Evolutionary conservation across 2,888 invertebrate genomes (phyloP).

Genomic region (Drosophila suboccidentalis): DNA sequence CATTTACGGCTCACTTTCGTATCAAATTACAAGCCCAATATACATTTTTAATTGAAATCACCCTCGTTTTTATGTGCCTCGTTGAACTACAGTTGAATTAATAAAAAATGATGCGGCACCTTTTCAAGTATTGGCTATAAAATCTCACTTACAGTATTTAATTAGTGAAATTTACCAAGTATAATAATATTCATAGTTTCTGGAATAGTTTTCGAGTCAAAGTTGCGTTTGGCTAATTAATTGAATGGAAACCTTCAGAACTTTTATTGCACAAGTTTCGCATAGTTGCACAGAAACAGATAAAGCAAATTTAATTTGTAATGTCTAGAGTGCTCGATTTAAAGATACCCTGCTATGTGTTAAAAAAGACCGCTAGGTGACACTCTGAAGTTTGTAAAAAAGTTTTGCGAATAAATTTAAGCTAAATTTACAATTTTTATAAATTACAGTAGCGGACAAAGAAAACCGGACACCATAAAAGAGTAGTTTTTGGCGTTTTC

Average conservation of each 20-base stretch:
- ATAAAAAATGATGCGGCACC: constrained; percentile 30
- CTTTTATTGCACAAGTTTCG: neutral
- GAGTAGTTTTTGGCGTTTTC: no score
- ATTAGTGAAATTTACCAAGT: neutral
- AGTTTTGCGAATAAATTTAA: no score
- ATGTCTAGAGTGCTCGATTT: neutral
- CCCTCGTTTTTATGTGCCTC: neutral
- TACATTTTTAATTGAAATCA: constrained; percentile 26
- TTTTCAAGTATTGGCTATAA: constrained; percentile 14
- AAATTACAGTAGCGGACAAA: no score
- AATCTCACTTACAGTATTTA: constrained; percentile 42
- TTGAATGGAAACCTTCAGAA: constrained; percentile 7
- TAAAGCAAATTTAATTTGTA: neutral
- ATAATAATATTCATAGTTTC: constrained; percentile 6
- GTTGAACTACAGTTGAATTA: neutral
- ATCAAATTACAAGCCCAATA: neutral
- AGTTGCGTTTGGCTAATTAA: constrained; percentile 21
- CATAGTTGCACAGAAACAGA: neutral
- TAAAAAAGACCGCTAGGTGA: no score
- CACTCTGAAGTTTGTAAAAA: no score
- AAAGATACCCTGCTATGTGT: neutral
- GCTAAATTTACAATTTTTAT: no score
- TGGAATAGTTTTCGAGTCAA: neutral
- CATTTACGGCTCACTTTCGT: constrained; percentile 5
- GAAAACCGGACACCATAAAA: no score